Base-by-base conservation (phyloP, 1,140 invertebrate species). In the Calycopis cecrops region DNA sequence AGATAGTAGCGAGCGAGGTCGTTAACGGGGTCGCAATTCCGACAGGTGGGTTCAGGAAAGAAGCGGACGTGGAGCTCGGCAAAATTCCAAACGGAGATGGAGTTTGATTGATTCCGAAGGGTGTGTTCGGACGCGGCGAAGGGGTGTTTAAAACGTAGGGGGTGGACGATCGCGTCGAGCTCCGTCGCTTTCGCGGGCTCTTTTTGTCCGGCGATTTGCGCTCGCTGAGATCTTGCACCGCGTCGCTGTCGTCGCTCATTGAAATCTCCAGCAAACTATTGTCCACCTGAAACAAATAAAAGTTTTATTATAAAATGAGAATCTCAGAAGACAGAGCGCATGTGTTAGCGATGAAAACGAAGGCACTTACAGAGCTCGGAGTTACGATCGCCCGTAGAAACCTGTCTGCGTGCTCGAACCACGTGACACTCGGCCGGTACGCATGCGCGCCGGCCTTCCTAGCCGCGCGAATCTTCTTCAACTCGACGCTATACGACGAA, bases 351-450 rank as follows among this genome's bases (percentile, higher is more conserved):
- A 59, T 47, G 65, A 59, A 75, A 71, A 67, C 61, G 68, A 64
- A 73, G 65, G 55, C 59, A 80, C 84, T 87, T 74, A 87, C 84
- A 48, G 84, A 85, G 72, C 80, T 84, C 67, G 86, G 86, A 44
- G 85, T 86, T 73, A 87, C 85, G 72, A 87, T 87, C 59, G 84
- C 82, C 62, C 84, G 79, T 65, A 88, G 82, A 73, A 88, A 88
- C 74, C 84, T 83, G 79, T 88, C 86, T 69, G 85, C 82, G 75
- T 88, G 84, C 65, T 86, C 78, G 72, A 87, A 88, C 86, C 85
- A 88, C 80, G 85, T 87, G 76, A 87, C 85, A 71, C 82, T 88
- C 48, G 86, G 85, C 55, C 77, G 68, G 74, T 88, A 87, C 74
- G 84, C 82, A 79, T 84, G 81, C 82, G 79, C 77, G 65, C 82